Conservation (phyloP, 2,888 invertebrate genomes). For the Lampropteryx suffumata region DNA sequence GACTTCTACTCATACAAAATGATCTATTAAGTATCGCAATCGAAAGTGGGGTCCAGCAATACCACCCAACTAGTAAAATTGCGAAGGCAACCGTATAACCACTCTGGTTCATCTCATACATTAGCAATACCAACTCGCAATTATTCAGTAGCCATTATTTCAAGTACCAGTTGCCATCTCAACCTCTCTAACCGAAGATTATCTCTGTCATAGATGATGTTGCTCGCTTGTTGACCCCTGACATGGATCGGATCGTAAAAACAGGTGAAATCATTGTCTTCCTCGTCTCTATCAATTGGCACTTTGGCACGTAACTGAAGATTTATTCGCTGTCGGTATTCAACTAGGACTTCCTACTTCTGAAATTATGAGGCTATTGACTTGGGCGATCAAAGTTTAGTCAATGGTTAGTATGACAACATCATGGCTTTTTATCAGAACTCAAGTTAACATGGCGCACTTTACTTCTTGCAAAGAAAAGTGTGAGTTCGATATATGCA, state of each 20-base stretch:
- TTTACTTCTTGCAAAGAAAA: no score
- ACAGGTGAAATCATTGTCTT: constrained; percentile 13
- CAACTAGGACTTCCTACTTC: not conserved
- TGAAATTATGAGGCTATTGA: no score
- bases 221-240: constrained; percentile 7
- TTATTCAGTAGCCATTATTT: constrained; percentile 19
- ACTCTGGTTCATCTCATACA: constrained; percentile 7
- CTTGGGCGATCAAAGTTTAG: no score
- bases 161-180: constrained; percentile 10
- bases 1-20: no score
- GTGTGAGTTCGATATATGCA: no score
- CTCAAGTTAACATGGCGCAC: no score
- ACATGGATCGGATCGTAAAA: constrained; percentile 11
- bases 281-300: not conserved
- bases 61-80: constrained; percentile 19
- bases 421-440: no score
- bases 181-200: constrained; percentile 4
- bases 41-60: not conserved
- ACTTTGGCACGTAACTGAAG: not conserved
- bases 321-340: not conserved
- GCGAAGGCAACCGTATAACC: not conserved
- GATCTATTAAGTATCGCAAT: constrained; percentile 2
- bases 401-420: no score
- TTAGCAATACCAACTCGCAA: constrained; percentile 9
- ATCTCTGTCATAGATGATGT: constrained; percentile 15